Percentiles rank a stretch among this genome's conserved stretches.
These are phyloP conservation scores for Acanthopagrus latus DNA, from an alignment of 2,797 vertebrate genomes.

Conservation along the genomic window DNA sequence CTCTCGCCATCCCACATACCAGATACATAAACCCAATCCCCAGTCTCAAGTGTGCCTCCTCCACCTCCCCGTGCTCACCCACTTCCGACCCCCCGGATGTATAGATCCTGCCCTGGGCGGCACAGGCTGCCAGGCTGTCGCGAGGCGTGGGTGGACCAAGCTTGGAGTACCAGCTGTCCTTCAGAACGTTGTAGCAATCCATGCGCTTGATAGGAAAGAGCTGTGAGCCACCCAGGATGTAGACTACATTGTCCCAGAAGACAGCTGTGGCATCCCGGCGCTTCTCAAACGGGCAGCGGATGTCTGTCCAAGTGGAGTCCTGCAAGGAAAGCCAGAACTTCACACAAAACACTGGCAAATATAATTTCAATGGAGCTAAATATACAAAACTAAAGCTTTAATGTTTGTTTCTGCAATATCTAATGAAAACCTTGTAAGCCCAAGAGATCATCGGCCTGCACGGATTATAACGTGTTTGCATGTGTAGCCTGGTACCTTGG, in stretches of 20 bases:
- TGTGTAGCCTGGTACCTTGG: slow-evolving; percentile 87
- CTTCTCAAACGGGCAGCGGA: slow-evolving; percentile 98
- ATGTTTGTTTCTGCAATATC: background rate
- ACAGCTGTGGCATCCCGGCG: slow-evolving; percentile 95
- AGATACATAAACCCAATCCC: background rate
- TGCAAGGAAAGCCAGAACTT: slow-evolving; percentile 67
- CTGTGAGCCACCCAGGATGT: slow-evolving; percentile 98
- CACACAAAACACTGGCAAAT: background rate
- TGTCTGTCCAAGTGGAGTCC: slow-evolving; percentile 98
- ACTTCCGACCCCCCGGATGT: slow-evolving; percentile 99
- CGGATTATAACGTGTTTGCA: background rate
- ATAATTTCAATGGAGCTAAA: background rate
- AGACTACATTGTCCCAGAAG: slow-evolving; percentile 99
- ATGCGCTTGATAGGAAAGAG: slow-evolving; percentile 98
- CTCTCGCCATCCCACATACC: background rate
- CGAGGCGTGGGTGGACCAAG: slow-evolving; percentile 95
- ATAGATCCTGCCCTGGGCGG: slow-evolving; percentile 97
- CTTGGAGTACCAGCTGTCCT: slow-evolving; percentile 99
- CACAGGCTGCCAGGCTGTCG: slow-evolving; percentile 97
- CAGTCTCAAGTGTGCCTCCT: background rate
- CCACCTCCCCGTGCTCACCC: slow-evolving; percentile 85
- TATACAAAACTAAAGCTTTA: background rate
- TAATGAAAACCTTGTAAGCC: background rate
- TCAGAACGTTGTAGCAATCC: slow-evolving; percentile 99
- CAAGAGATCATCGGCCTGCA: background rate